These are phyloP conservation scores for Cotesia vestalis DNA, from an alignment of 1,140 invertebrate genomes.

Conservation along the genomic window DNA sequence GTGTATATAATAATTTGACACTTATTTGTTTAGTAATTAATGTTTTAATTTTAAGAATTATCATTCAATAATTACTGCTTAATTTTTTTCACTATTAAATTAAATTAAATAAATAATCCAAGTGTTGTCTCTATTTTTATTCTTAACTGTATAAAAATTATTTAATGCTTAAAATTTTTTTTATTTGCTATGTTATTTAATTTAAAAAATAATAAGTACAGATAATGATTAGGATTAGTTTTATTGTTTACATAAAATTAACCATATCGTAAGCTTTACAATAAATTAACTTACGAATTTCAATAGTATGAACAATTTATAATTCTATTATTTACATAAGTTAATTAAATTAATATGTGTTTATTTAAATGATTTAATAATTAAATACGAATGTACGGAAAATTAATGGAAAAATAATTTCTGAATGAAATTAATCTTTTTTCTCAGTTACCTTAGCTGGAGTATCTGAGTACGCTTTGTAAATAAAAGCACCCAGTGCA, in stretches of 20 bases:
- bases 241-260: no score
- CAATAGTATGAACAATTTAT: no score
- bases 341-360: no score
- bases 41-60: neutral
- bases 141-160: neutral
- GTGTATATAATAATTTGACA: slow-evolving; percentile 3
- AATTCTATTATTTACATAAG: no score
- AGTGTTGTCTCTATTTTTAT: neutral
- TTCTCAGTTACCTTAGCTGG: slow-evolving; percentile 49
- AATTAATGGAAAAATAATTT: slow-evolving; percentile 5
- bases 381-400: neutral
- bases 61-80: neutral
- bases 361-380: slow-evolving; percentile 1
- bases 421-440: slow-evolving; percentile 50
- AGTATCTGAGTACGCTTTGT: slow-evolving; percentile 75
- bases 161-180: no score
- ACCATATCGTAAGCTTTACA: no score
- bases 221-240: no score
- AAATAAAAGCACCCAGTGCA: slow-evolving; percentile 80
- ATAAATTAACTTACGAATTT: no score
- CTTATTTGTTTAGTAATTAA: neutral
- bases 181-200: no score
- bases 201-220: no score
- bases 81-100: neutral
- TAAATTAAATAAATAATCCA: no score